phyloP scores from a whole-genome alignment of 2,797 vertebrate species.

The Danio tinwini region DNA sequence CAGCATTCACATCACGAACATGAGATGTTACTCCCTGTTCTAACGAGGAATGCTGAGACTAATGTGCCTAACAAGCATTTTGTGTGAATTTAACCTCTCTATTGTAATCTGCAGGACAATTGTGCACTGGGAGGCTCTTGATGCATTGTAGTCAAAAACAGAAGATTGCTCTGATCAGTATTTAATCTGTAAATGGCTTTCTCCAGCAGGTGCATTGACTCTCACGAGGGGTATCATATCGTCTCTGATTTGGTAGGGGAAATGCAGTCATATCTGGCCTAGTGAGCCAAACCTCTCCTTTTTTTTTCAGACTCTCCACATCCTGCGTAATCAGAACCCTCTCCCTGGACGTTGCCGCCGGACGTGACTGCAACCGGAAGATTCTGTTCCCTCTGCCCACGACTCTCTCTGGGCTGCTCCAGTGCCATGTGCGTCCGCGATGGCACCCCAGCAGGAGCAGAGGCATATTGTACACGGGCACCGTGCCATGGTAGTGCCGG shows the following conservation, averaged over 20 bases:
- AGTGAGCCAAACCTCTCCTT: slow-evolving; percentile 40
- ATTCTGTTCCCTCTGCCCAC: slow-evolving; percentile 48
- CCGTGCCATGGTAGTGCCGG: slow-evolving; percentile 68
- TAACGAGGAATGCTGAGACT: neutral
- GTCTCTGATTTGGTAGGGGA: slow-evolving; percentile 51
- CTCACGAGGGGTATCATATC: slow-evolving; percentile 56
- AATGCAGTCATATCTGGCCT: slow-evolving; percentile 49
- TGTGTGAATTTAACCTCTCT: slow-evolving; percentile 18
- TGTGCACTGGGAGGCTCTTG: slow-evolving; percentile 26
- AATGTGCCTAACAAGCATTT: slow-evolving; percentile 34
- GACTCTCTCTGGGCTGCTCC: slow-evolving; percentile 55
- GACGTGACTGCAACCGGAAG: slow-evolving; percentile 56
- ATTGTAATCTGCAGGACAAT: slow-evolving; percentile 40
- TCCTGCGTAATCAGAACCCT: slow-evolving; percentile 60
- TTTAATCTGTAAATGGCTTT: slow-evolving; percentile 52
- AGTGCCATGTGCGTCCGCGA: slow-evolving; percentile 65
- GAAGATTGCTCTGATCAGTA: slow-evolving; percentile 47
- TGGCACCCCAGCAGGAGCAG: slow-evolving; percentile 66
- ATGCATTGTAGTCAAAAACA: slow-evolving; percentile 51
- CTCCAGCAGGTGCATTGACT: slow-evolving; percentile 43
- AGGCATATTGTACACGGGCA: slow-evolving; percentile 72
- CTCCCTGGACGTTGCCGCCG: slow-evolving; percentile 49
- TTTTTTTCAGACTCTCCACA: slow-evolving; percentile 43
- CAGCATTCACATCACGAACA: neutral
- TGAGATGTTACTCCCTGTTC: neutral